A percentile compares a stretch with the other conserved stretches of the same genome.
Conservation (phyloP, 2,113 vertebrate genomes). For the Perca flavescens region DNA sequence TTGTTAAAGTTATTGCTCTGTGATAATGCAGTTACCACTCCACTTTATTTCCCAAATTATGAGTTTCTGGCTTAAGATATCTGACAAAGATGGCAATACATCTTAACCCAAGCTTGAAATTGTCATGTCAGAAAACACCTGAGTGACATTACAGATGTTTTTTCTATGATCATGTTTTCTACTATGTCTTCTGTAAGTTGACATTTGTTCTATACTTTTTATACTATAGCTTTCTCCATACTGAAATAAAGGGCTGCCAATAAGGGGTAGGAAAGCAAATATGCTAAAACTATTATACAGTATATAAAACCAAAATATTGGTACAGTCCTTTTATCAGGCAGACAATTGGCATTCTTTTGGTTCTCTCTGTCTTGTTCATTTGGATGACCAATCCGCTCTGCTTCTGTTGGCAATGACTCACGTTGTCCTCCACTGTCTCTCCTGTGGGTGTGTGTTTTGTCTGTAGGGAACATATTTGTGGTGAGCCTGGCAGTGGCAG, state of each 20-base stretch:
- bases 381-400: constrained; percentile 21
- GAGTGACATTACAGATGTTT: background rate
- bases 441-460: constrained; percentile 39
- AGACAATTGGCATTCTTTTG: background rate
- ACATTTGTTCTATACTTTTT: background rate
- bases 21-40: background rate
- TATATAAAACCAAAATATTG: too few species aligned
- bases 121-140: background rate
- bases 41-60: background rate
- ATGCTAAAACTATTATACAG: background rate
- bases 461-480: constrained; percentile 86
- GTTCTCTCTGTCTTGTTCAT: constrained; percentile 24
- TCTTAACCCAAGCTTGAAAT: background rate
- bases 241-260: background rate
- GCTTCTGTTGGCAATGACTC: constrained; percentile 38
- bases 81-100: background rate
- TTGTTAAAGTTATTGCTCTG: background rate
- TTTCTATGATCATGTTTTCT: background rate
- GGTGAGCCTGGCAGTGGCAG: constrained; percentile 90
- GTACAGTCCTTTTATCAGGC: background rate
- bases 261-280: constrained; percentile 1
- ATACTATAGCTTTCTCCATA: background rate
- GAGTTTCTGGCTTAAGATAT: background rate
- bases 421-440: constrained; percentile 7
- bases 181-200: background rate